Evolutionary conservation across 2,797 vertebrate species (phyloP).

Genomic region (Thalassophryne amazonica): DNA sequence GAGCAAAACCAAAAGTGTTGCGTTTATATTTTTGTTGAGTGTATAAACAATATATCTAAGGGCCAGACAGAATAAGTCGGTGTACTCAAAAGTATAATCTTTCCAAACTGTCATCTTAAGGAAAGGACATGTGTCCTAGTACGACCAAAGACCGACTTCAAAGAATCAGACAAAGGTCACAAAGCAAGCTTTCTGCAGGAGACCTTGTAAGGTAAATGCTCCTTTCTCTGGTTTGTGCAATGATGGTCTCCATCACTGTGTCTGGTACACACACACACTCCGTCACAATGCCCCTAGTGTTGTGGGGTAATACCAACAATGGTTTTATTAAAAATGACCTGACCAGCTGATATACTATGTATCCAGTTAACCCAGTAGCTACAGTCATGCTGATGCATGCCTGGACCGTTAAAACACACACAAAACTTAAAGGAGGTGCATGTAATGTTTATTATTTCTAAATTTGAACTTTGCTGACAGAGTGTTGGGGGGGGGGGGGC

Average conservation of each 20-base stretch:
- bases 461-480: slow-evolving; percentile 19
- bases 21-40: too few species aligned
- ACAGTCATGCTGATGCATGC: slow-evolving; percentile 20
- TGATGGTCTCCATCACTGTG: slow-evolving; percentile 37
- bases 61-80: not conserved
- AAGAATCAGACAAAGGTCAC: not conserved
- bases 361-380: slow-evolving; percentile 47
- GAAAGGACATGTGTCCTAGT: not conserved
- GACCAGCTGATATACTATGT: slow-evolving; percentile 32
- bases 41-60: not conserved
- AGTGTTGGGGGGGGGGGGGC: not conserved
- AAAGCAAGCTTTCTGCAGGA: slow-evolving; percentile 1
- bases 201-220: slow-evolving; percentile 52
- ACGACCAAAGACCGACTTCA: too few species aligned
- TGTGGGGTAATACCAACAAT: slow-evolving; percentile 44
- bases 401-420: slow-evolving; percentile 17
- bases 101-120: not conserved
- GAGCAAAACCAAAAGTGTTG: too few species aligned
- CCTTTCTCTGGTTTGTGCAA: slow-evolving; percentile 40
- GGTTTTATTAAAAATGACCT: slow-evolving; percentile 43
- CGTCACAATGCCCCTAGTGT: slow-evolving; percentile 41
- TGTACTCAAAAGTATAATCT: not conserved
- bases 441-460: slow-evolving; percentile 26
- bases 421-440: not conserved
- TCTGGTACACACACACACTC: slow-evolving; percentile 13